Percentiles rank a stretch among this genome's conserved stretches.
phyloP scores from a whole-genome alignment of 2,888 invertebrate species.

The Buathra laborator region DNA sequence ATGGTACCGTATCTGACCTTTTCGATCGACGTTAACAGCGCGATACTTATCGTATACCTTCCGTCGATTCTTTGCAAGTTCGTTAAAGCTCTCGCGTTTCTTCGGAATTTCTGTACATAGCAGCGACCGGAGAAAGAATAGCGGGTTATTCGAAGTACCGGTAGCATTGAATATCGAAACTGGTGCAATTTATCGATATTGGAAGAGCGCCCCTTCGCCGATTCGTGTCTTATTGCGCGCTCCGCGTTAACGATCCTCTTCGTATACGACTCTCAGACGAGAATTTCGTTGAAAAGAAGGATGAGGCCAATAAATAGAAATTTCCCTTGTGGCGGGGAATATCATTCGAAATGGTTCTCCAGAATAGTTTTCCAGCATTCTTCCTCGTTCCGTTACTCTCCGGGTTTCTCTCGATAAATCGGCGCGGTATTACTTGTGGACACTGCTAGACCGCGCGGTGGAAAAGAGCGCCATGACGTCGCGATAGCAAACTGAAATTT shows the following conservation, averaged over 20 bases:
- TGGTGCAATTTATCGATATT: conserved; percentile 62
- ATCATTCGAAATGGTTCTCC: conserved; percentile 42
- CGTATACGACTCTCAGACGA: not conserved
- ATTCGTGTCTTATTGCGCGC: conserved; percentile 52
- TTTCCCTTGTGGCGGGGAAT: conserved; percentile 65
- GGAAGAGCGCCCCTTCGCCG: not conserved
- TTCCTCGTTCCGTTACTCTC: not conserved
- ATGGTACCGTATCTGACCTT: not conserved
- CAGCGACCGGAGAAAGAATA: not conserved
- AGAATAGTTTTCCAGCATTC: not conserved
- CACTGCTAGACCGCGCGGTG: not conserved
- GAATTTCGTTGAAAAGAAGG: conserved; percentile 21
- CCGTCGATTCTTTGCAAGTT: conserved; percentile 19
- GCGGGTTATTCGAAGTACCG: not conserved
- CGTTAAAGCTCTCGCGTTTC: not conserved
- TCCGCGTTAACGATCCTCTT: conserved; percentile 41
- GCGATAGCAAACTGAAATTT: conserved; percentile 23
- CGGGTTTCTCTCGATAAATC: conserved; percentile 23
- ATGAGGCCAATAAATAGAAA: conserved; percentile 66
- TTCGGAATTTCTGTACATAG: not conserved
- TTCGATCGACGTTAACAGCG: conserved; percentile 11
- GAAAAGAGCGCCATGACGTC: not conserved
- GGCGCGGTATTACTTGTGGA: conserved; percentile 1
- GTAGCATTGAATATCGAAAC: conserved; percentile 41
- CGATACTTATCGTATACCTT: conserved; percentile 26